Base-by-base conservation (phyloP, 2,888 invertebrate genomes). In the Troglohyphantes excavatus region DNA sequence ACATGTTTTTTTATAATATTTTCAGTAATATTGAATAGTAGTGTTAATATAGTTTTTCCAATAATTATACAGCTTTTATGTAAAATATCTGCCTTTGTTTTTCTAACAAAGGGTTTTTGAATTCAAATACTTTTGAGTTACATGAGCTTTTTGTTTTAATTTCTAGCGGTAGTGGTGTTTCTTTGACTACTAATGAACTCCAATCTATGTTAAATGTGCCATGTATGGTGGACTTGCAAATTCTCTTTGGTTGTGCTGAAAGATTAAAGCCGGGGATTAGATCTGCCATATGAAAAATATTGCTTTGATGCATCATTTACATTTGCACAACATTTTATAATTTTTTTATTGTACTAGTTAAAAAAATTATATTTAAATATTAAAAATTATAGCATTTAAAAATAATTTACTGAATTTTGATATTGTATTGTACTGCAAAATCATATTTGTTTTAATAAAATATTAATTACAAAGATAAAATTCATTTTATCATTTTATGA, bases 231-330 rank as follows among this genome's bases (percentile, higher is more conserved):
- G 86, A 86, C 43, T 29, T 86, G 19, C 61, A 86, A 29, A 65
- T 86, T 26, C 27, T 86, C 21, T 27, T 86, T 61, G 86, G 86
- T n/a, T 72, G 29, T 43, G 86, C 86, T 9, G 79, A 86, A 26
- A 86, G 46, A 72, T 9, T 86, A 46, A 86, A 79, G 63, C 86
- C 86, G 21, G 79, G 86, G 79, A 43, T 86, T 27, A 78, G 86
- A 26, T 43, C 19, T 68, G 13, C 1, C 29, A 33, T 68, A 0
- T 6, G 6, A 33, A 33, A 33, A 11, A 29, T 33, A 68, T 27
- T 68, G 13, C 29, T 17, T 33, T 29, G 27, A 67, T 26, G 23
- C 27, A 9, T 27, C 2, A 17, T 67, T n/a, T 21, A 27, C 7
- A 39, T 39, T 39, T 39, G 39, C 39, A 11, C 39, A 23, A 9